Conservation (phyloP, 2,888 invertebrate genomes). For the Cheilosia soror region DNA sequence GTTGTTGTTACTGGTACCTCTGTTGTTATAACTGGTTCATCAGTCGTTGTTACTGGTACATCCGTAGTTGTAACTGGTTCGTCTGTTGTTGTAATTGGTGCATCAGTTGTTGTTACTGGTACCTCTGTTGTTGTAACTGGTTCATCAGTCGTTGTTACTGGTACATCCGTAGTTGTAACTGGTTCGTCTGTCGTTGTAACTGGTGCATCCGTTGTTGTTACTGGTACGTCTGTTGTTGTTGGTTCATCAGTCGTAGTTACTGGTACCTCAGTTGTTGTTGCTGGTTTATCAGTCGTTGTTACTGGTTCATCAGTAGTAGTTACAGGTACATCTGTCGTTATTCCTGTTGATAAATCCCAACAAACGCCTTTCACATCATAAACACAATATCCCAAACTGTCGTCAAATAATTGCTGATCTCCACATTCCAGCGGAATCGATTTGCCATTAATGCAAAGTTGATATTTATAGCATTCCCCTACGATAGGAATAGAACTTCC, state of each 20-base stretch:
- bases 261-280: slow-evolving; percentile 12
- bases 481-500: slow-evolving; percentile 69
- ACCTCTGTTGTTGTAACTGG: too few relatives aligned
- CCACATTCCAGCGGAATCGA: slow-evolving; percentile 77
- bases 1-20: too few relatives aligned
- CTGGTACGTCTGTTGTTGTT: slow-evolving; percentile 50
- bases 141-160: too few relatives aligned
- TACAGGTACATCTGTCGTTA: background rate
- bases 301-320: slow-evolving; percentile 23
- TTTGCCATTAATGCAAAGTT: slow-evolving; percentile 74
- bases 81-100: too few relatives aligned
- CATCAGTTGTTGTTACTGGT: too few relatives aligned
- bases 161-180: too few relatives aligned
- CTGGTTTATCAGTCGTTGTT: background rate
- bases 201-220: background rate
- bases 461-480: slow-evolving; percentile 77
- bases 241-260: slow-evolving; percentile 4
- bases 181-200: slow-evolving; percentile 5
- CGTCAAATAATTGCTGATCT: slow-evolving; percentile 76
- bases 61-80: too few relatives aligned
- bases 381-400: slow-evolving; percentile 73
- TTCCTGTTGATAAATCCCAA: background rate
- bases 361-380: slow-evolving; percentile 77
- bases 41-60: too few relatives aligned
- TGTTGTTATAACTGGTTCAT: too few relatives aligned